Evolutionary conservation across 2,113 vertebrate species (phyloP).

Genomic region (Hemibagrus wyckioides): DNA sequence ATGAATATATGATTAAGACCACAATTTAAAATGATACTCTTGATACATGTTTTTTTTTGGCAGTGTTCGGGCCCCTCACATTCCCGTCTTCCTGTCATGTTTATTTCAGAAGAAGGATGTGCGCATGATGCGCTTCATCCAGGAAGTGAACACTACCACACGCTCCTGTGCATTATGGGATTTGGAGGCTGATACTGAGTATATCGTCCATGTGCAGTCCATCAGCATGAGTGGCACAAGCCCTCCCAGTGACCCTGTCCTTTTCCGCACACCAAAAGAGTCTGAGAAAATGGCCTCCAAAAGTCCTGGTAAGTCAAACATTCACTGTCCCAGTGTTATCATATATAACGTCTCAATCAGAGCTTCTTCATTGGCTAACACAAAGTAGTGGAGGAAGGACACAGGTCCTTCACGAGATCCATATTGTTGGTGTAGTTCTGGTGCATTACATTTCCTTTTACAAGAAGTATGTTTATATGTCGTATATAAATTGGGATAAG

Average conservation of each 20-base stretch:
- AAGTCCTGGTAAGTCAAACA: slow-evolving; percentile 81
- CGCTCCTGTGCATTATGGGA: slow-evolving; percentile 95
- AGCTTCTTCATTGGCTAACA: neutral
- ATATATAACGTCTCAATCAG: neutral
- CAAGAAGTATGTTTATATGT: neutral
- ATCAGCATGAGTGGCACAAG: slow-evolving; percentile 93
- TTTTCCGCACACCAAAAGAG: slow-evolving; percentile 90
- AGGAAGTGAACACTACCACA: slow-evolving; percentile 97
- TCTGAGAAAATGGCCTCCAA: slow-evolving; percentile 92
- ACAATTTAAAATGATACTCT: neutral
- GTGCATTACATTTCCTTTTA: neutral
- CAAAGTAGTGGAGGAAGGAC: neutral
- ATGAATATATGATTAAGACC: neutral
- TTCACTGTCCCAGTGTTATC: neutral
- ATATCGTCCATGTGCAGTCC: slow-evolving; percentile 92
- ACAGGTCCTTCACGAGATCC: neutral
- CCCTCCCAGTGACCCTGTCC: slow-evolving; percentile 87
- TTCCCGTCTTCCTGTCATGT: neutral
- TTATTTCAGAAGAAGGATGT: slow-evolving; percentile 88
- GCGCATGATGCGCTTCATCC: slow-evolving; percentile 93
- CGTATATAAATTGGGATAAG: neutral
- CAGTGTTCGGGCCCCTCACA: neutral
- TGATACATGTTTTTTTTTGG: neutral
- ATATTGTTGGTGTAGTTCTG: neutral
- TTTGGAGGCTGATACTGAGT: slow-evolving; percentile 94